These are phyloP conservation scores for Drosophila pachea DNA, from an alignment of 1,140 invertebrate species.

Conservation along the genomic window DNA sequence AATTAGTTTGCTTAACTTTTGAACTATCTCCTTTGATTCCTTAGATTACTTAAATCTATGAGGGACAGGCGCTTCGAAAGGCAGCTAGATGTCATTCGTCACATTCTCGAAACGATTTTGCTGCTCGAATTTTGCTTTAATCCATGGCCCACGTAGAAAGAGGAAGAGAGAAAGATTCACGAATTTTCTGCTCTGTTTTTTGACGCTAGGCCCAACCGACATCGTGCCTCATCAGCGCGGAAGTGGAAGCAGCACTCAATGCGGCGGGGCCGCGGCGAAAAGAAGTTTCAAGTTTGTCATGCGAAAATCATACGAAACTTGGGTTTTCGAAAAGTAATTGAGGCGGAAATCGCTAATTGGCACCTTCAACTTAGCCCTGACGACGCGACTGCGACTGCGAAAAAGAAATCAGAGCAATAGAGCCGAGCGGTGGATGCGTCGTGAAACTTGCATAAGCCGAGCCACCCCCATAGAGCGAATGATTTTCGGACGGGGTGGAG, in stretches of 20 bases:
- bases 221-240: slow-evolving; percentile 15
- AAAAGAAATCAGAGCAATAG: slow-evolving; percentile 31
- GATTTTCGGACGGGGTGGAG: slow-evolving; percentile 8
- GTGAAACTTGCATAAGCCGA: slow-evolving; percentile 39
- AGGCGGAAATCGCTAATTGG: slow-evolving; percentile 77
- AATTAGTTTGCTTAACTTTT: too few species aligned
- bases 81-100: background rate
- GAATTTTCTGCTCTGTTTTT: slow-evolving; percentile 18
- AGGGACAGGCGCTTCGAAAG: background rate
- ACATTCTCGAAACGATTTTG: background rate
- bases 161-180: background rate
- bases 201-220: background rate
- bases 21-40: too few species aligned
- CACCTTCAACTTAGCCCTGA: slow-evolving; percentile 63
- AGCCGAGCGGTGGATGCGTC: background rate
- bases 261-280: slow-evolving; percentile 1
- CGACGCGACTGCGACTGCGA: too few species aligned
- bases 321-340: slow-evolving; percentile 73
- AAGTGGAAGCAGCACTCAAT: slow-evolving; percentile 49
- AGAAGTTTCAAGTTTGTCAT: slow-evolving; percentile 72
- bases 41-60: too few species aligned
- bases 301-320: slow-evolving; percentile 77
- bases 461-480: background rate
- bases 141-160: too few species aligned
- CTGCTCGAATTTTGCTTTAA: background rate